phyloP scores from a whole-genome alignment of 2,888 invertebrate genomes.

The Xestia xanthographa region DNA sequence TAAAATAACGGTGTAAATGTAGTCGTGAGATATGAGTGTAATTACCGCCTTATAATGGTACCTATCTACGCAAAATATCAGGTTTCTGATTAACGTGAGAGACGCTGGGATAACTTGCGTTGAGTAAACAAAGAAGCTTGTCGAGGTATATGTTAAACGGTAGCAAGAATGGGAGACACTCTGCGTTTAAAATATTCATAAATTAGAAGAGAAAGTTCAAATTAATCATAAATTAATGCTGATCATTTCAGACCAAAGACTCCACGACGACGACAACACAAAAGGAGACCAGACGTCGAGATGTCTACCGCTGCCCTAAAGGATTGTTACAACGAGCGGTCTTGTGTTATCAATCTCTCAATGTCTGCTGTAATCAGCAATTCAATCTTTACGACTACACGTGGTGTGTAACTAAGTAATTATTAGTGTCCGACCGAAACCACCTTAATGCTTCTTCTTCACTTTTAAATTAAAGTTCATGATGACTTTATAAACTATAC shows the following conservation, averaged over 20 bases:
- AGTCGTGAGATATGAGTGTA: constrained; percentile 36
- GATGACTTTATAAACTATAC: too few relatives aligned
- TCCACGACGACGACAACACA: not conserved
- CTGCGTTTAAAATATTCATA: not conserved
- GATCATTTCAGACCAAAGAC: not conserved
- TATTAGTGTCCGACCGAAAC: not conserved
- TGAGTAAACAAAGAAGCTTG: not conserved
- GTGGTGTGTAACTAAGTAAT: not conserved
- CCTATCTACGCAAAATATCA: constrained; percentile 32
- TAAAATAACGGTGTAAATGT: constrained; percentile 33
- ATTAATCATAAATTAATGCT: not conserved
- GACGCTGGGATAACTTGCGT: not conserved
- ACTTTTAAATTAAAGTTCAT: too few relatives aligned
- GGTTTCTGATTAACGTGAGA: constrained; percentile 28
- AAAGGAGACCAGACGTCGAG: not conserved
- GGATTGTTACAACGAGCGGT: not conserved
- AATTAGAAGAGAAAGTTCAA: not conserved
- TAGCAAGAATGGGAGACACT: not conserved
- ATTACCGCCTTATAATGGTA: constrained; percentile 33
- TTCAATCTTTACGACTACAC: not conserved
- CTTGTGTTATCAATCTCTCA: not conserved
- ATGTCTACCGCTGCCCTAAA: not conserved
- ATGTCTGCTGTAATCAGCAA: not conserved
- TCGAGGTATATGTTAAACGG: not conserved
- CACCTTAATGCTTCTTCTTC: too few relatives aligned